Evolutionary conservation across 2,797 vertebrate species (phyloP).

Genomic region (Bradypodion pumilum): DNA sequence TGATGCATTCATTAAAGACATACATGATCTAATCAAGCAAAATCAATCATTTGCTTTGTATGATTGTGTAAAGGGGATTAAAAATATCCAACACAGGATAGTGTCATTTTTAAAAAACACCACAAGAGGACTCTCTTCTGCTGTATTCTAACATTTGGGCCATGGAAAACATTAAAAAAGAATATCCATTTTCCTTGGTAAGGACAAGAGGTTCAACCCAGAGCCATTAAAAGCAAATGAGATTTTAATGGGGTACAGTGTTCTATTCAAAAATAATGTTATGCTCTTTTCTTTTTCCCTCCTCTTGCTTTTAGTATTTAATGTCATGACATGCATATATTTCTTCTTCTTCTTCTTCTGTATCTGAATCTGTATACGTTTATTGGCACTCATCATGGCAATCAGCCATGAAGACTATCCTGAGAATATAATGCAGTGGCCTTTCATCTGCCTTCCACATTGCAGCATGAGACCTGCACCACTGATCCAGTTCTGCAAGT

Average conservation of each 20-base stretch:
- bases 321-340: too few relatives aligned
- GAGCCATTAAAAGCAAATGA: neutral
- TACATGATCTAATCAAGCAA: neutral
- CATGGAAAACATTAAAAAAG: neutral
- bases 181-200: neutral
- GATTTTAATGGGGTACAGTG: neutral
- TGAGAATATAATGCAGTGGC: too few relatives aligned
- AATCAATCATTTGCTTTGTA: neutral
- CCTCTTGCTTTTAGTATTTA: too few relatives aligned
- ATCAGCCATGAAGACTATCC: too few relatives aligned
- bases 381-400: too few relatives aligned
- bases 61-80: neutral
- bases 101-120: neutral
- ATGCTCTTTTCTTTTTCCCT: neutral
- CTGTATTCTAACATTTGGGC: conserved; percentile 1
- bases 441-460: too few relatives aligned
- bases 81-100: fast-evolving
- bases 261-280: neutral
- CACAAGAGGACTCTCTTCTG: conserved; percentile 68
- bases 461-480: too few relatives aligned
- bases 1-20: fast-evolving
- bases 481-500: too few relatives aligned
- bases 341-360: too few relatives aligned
- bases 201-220: neutral
- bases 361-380: too few relatives aligned